Evolutionary conservation across 2,113 vertebrate species (phyloP).

Genomic region (Pelecanus crispus): DNA sequence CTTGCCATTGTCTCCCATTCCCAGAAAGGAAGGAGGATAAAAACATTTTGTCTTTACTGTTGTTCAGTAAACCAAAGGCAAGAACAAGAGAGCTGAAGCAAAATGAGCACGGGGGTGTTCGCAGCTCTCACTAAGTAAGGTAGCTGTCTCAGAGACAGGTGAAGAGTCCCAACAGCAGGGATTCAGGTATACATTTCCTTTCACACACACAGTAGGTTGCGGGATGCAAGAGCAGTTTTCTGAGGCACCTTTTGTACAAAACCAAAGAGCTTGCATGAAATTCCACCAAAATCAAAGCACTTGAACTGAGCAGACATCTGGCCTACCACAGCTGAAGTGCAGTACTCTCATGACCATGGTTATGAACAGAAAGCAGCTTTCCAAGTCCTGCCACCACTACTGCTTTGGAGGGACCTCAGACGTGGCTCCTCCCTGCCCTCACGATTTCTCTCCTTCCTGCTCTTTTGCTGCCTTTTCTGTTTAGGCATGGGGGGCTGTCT

Average conservation of each 20-base stretch:
- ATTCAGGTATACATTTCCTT: not conserved
- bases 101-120: slow-evolving; percentile 13
- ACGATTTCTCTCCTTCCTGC: not conserved
- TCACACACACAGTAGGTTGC: not conserved
- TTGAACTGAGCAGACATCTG: not conserved
- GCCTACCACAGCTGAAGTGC: not conserved
- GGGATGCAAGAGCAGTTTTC: not conserved
- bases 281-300: not conserved
- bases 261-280: not conserved
- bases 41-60: slow-evolving; percentile 23
- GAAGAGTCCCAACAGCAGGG: not conserved
- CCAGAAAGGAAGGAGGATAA: slow-evolving; percentile 10
- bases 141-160: not conserved
- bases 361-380: not conserved
- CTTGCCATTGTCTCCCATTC: slow-evolving; percentile 40
- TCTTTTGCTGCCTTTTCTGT: not conserved
- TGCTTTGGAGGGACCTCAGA: not conserved
- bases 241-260: not conserved
- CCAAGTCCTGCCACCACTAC: not conserved
- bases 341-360: not conserved
- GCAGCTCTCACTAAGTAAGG: not conserved
- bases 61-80: slow-evolving; percentile 73
- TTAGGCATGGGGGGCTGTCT: not conserved
- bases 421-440: not conserved
- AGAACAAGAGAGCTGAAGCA: slow-evolving; percentile 75